Base-by-base conservation (phyloP, 1,140 invertebrate species). In the Phymastichus coffea region DNA sequence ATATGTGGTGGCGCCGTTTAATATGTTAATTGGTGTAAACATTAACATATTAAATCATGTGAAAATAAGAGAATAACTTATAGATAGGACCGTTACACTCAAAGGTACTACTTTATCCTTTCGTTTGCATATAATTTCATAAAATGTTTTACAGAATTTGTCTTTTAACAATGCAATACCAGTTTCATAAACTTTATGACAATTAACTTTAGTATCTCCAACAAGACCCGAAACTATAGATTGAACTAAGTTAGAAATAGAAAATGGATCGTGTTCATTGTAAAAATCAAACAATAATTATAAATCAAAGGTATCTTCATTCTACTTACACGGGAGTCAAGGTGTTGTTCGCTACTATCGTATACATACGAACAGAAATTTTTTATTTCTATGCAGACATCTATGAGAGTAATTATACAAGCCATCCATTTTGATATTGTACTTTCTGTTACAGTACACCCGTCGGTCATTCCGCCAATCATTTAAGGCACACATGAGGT, bases 401-500 rank as follows among this genome's bases (percentile, higher is more conserved):
- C 41, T 25, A 53, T 15, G 6, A 37, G 10, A 17, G 28, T 2
- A 37, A 56, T 52, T 19, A 54, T 49, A 3, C 48, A 49, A 9
- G 25, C 2, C 17, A 58, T 63, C 66, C 68, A 72, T 20, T 52
- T 51, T 15, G 55, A 14, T 10, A 71, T 9, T 15, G 49, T 51
- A 53, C 25, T 59, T 9, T 37, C 41, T 8, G 68, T 63, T n/a
- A 72, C 54, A 8, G 69, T 68, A 17, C 71, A 38, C 6, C 69
- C 70, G 56, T 66, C 48, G 7, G 66, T 72, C 14, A 75, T 28
- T 8, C 72, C 74, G 20, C 75, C 40, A 37, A 56, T 66, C 15
- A 48, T 47, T 61, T 72, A 70, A 40, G 0, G 59, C 57, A 37
- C 71, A 65, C 48, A 74, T 68, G 26, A 76, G 71, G 9, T n/a